These are phyloP conservation scores for Mayetiola destructor DNA, from an alignment of 2,888 invertebrate species.

Conservation along the genomic window DNA sequence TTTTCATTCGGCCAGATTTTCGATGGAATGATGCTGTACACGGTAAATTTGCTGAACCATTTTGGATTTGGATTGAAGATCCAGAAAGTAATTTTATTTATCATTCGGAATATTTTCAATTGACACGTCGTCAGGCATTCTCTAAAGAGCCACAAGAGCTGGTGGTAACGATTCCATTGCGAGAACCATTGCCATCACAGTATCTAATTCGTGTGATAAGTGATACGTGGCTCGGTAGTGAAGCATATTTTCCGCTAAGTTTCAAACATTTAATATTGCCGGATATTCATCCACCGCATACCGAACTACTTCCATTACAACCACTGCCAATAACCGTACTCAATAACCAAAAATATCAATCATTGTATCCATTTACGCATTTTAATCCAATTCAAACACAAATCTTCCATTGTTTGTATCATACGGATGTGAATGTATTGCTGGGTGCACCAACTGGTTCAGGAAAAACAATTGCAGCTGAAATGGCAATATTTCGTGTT, in stretches of 20 bases:
- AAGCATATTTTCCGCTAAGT: constrained; percentile 45
- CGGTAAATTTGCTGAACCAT: constrained; percentile 74
- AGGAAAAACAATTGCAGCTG: constrained; percentile 96
- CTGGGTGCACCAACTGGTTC: constrained; percentile 83
- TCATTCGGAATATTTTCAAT: constrained; percentile 79
- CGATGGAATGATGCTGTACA: constrained; percentile 86
- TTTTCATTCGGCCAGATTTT: constrained; percentile 60
- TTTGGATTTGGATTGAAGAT: constrained; percentile 98
- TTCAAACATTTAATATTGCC: constrained; percentile 84
- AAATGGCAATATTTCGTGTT: constrained; percentile 89
- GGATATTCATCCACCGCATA: constrained; percentile 81
- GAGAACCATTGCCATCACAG: constrained; percentile 79
- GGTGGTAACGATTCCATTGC: constrained; percentile 88
- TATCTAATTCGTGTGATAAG: constrained; percentile 79
- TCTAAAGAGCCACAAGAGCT: constrained; percentile 64
- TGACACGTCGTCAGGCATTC: constrained; percentile 43
- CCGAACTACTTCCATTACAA: constrained; percentile 78
- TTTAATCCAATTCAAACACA: constrained; percentile 99
- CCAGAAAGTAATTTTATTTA: constrained; percentile 87
- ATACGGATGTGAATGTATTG: constrained; percentile 85
- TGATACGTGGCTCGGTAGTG: constrained; percentile 55
- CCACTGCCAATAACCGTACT: constrained; percentile 78
- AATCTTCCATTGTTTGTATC: constrained; percentile 90
- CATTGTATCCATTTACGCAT: constrained; percentile 78
- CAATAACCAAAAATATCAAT: constrained; percentile 59